Base-by-base conservation (phyloP, 2,113 vertebrate species). In the Corythornis cristatus region DNA sequence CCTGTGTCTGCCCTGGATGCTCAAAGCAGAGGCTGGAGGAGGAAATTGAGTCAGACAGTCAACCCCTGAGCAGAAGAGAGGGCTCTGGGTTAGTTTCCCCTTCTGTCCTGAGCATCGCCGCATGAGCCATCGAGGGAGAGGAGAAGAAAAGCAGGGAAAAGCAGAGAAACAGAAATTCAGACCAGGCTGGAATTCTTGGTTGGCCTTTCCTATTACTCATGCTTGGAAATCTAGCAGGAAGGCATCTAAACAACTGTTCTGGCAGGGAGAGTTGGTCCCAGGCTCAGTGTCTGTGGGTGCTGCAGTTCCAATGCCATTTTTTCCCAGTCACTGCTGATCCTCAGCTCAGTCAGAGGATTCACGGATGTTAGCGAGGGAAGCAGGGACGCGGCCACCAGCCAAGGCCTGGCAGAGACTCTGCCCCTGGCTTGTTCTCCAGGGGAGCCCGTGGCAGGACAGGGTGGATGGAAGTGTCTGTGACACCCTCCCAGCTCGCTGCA, bases 401-500 rank as follows among this genome's bases (percentile, higher is more conserved):
- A 95, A 90, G 37, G 37, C 37, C 37, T 37, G 37, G 0, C 80
- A 45, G 20, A 77, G 83, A 43, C 81, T 80, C 73, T 86, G 86
- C 70, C 90, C 35, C n/a, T 80, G 40, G 86, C 12, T 50, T 83
- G 91, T 88, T 74, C 90, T 89, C 1, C 0, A 48, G 2, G 1
- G 1, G 2, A 84, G 66, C 37, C 83, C 29, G 46, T 1, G 7
- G 75, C 33, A 42, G 60, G 61, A 65, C 0, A 4, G 70, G 70
- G 46, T 48, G 12, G 53, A 51, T 15, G 83, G 60, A 89, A 50
- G 40, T 0, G 3, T 72, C 67, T 0, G 1, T 0, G 2, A 76
- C 5, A 0, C 60, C 56, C 51, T 54, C 37, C 0, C 3, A 1
- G 67, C 74, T 45, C 1, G 0, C 5, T 0, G n/a, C 5, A 17